Base-by-base conservation (phyloP, 2,113 vertebrate genomes). In the Zosterops pallidus region DNA sequence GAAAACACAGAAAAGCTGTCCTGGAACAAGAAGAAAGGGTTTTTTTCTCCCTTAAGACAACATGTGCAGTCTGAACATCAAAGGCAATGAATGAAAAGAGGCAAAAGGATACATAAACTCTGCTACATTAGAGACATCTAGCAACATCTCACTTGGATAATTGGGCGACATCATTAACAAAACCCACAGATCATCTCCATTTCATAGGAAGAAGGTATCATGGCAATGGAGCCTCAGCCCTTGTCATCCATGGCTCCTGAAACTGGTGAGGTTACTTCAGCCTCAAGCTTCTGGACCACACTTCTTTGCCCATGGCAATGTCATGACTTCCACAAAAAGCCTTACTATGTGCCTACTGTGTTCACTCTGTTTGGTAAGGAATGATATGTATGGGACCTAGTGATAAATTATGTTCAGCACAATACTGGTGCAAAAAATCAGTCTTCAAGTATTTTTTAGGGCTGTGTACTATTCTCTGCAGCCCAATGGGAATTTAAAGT, bases 11-110 rank as follows among this genome's bases (percentile, higher is more conserved):
- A 91, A 87, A 87, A 79, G 20, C 74, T 92, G 57, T 33, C 62
- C 53, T 92, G 89, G 62, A 92, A 83, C 44, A 79, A 84, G 72
- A 92, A 92, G n/a, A 89, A 93, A 87, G 56, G 29, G 21, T 44
- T 70, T 76, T 31, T n/a, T 72, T 84, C 37, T 92, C 49, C 26
- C 53, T 64, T 91, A 53, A 87, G 49, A 68, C 25, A 78, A 64
- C 17, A 41, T 28, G 6, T 79, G 39, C 57, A 69, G 25, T 33
- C 37, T 83, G 37, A 95, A 72, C 62, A 87, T 91, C 86, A 85
- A 96, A 94, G 63, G 35, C 0, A 0, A 53, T 0, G 7, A 49
- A 14, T 23, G 28, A 62, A 91, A 84, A 64, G 41, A 71, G 72
- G n/a, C 1, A 72, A 92, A 90, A 86, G 47, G n/a, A 42, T 5